Evolutionary conservation across 2,888 invertebrate species (phyloP), one percentile per base, ranked within the genome.

Genomic region (Taphrorychus bicolor): DNA sequence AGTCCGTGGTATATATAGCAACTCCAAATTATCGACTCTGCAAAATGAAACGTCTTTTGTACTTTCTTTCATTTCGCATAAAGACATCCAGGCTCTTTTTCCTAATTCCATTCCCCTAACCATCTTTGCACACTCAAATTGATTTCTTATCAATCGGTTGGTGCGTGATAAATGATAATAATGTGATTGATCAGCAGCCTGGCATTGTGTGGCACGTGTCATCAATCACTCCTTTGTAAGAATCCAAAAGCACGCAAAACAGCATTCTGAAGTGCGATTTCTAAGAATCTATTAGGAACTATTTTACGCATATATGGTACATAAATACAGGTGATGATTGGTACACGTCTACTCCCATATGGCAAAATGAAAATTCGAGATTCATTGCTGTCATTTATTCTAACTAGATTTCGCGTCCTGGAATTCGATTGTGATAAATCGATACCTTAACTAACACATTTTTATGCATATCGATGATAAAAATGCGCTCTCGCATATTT

Each of bases 381-480:
- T 32, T 32, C 32, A 32, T 32, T 9, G 32, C 7, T 11, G 32
- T 32, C 32, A 32, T 32, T 32, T 32, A 32, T 32, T 32, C 32
- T 32, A 32, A 32, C 32, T 32, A 32, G 48, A 16, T 14, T 48
- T n/a, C 48, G 18, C 48, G 48, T 48, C 16, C 48, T 7, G 16
- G 16, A 48, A 48, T 48, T 45, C 18, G 48, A 48, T 48, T 48
- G 16, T 48, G 48, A 51, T 21, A 22, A 51, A 51, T 51, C 51
- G 22, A 22, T 21, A 51, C 51, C 21, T 19, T 51, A 51, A 51
- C 51, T 51, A 51, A 18, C 51, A 51, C 51, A 64, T 64, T 64
- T 59, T 64, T 52, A 64, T 64, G 64, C 64, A 51, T 41, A 59
- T 58, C 52, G 41, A 51, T 57, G 58, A 58, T 64, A 64, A 59